Base-by-base conservation (phyloP, 1,140 invertebrate species). In the Schmidtea mediterranea region DNA sequence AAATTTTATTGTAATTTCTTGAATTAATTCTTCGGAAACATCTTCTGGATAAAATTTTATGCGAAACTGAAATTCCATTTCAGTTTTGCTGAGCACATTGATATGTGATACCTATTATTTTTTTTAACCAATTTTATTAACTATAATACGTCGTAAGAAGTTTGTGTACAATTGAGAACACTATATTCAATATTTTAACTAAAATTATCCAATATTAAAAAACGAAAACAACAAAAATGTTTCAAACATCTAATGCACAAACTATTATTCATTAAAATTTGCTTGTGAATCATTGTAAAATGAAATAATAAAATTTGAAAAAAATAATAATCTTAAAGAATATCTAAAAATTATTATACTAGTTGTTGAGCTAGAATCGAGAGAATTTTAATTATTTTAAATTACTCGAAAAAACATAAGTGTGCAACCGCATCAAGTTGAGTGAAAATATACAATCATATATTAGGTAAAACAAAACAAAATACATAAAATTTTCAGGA, bases 1-100 rank as follows among this genome's bases (percentile, higher is more conserved):
- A 52, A 94, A 72, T 66, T 89, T 83, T 66, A 90, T 55, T 9
- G 90, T 97, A 57, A 95, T 92, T 61, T 98, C 90, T 66, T 97
- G 90, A 58, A 97, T 92, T 43, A 97, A 73, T 71, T 97, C 90
- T 61, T 95, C 86, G 43, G 80, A 79, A n/a, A 94, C 87, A 70
- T 97, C 89, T 69, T 97, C 92, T 0, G 92, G 89, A 68, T 89
- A 98, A 69, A 97, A 97, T 74, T 97, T 97, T 62, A 87, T 87
- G 53, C 89, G 78, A 70, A 98, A 95, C 62, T 87, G 82, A 69
- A 97, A 95, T 62, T 84, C 82, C 48, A 90, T 69, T 22, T 82
- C 82, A 58, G 80, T 82, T 65, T 90, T 82, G 62, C 87, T 87
- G 68, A 84, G 86, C 32, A 90, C 61, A 87, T 82, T 43, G 26